A percentile compares a stretch with the other conserved stretches of the same genome.
Conservation (phyloP, 2,888 invertebrate species). For the Aelia acuminata region DNA sequence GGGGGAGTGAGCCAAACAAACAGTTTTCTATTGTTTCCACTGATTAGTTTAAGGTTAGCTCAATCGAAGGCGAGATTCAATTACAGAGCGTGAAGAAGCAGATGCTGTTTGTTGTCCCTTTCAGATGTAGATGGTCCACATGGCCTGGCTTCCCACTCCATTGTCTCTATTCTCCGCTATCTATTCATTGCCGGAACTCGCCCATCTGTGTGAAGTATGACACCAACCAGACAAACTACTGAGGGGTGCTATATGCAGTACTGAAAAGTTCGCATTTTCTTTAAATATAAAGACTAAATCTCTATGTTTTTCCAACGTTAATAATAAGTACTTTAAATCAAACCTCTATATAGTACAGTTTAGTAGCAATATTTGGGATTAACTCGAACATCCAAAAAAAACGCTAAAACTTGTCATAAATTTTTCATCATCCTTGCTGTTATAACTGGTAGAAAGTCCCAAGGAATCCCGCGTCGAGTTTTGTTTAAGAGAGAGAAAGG, state of each 20-base stretch:
- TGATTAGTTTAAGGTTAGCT: constrained; percentile 34
- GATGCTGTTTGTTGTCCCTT: constrained; percentile 48
- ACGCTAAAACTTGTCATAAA: too few species aligned
- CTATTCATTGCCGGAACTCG: constrained; percentile 36
- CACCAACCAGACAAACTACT: not conserved
- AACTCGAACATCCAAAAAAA: too few species aligned
- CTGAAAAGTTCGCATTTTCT: not conserved
- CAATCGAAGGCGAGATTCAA: constrained; percentile 13
- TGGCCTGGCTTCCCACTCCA: constrained; percentile 32
- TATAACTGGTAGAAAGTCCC: too few species aligned
- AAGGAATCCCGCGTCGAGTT: too few species aligned
- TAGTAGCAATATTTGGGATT: too few species aligned
- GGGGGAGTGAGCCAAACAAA: not conserved
- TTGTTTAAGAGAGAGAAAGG: too few species aligned
- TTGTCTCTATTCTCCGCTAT: constrained; percentile 30
- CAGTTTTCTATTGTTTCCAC: not conserved
- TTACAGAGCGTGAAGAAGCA: constrained; percentile 36
- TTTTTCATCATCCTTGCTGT: too few species aligned
- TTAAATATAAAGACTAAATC: too few species aligned
- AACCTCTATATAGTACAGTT: too few species aligned
- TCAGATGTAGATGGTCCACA: constrained; percentile 40
- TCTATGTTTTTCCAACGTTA: too few species aligned
- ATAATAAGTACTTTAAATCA: too few species aligned
- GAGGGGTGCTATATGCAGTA: not conserved
- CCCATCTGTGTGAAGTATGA: constrained; percentile 34